These are phyloP conservation scores for Leucophora obtusa DNA, from an alignment of 2,888 invertebrate genomes.

Conservation along the genomic window DNA sequence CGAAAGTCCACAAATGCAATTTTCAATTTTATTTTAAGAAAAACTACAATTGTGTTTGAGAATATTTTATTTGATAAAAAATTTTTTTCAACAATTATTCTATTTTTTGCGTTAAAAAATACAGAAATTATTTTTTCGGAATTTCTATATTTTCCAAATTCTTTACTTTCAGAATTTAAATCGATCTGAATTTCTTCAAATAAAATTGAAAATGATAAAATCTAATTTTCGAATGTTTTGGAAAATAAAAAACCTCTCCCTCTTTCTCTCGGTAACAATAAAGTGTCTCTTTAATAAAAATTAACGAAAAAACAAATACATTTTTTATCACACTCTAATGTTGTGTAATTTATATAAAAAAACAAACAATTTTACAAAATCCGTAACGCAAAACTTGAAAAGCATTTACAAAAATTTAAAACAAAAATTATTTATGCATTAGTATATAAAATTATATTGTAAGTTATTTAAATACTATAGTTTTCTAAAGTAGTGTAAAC, in stretches of 20 bases:
- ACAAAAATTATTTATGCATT: constrained; percentile 50
- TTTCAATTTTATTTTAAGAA: too few species aligned
- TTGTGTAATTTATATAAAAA: constrained; percentile 52
- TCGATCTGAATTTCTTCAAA: background rate
- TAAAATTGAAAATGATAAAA: constrained; percentile 1
- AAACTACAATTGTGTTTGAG: too few species aligned
- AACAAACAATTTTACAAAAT: constrained; percentile 1
- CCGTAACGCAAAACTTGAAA: constrained; percentile 34
- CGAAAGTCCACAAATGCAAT: too few species aligned
- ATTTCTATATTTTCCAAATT: too few species aligned
- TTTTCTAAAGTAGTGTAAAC: constrained; percentile 33
- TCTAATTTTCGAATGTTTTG: background rate
- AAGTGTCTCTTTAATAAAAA: constrained; percentile 38
- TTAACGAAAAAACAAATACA: constrained; percentile 7
- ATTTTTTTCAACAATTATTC: too few species aligned
- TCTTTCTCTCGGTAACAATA: constrained; percentile 33
- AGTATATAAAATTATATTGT: constrained; percentile 48
- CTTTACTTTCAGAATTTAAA: too few species aligned
- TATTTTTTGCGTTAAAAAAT: too few species aligned
- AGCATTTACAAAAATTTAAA: constrained; percentile 44
- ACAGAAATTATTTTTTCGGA: too few species aligned
- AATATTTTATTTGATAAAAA: too few species aligned
- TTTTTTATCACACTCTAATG: constrained; percentile 54
- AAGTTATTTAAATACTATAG: constrained; percentile 26
- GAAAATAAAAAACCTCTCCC: background rate